phyloP scores from a whole-genome alignment of 2,888 invertebrate species.

The Meteorus cinctellus region DNA sequence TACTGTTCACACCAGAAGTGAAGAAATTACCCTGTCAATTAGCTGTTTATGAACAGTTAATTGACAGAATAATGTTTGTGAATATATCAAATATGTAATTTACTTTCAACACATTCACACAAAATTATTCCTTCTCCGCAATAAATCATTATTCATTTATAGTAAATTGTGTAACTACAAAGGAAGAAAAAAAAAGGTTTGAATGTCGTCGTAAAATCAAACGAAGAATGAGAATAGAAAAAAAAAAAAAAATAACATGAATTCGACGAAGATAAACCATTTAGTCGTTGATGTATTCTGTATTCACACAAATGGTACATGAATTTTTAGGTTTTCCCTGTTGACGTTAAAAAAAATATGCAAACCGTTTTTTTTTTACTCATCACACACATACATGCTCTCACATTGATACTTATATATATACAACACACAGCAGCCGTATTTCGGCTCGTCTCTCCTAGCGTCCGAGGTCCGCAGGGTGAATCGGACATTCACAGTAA shows the following conservation, averaged over 20 bases:
- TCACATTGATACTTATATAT: neutral
- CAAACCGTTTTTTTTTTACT: constrained; percentile 67
- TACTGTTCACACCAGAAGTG: no score
- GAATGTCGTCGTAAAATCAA: neutral
- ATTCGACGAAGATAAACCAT: constrained; percentile 42
- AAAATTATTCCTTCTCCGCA: no score
- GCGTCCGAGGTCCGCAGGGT: constrained; percentile 61
- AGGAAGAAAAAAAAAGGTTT: neutral
- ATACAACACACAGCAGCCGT: constrained; percentile 52
- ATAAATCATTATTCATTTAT: neutral
- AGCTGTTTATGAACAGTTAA: no score
- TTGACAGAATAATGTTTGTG: no score
- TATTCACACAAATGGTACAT: constrained; percentile 47
- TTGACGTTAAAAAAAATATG: constrained; percentile 57
- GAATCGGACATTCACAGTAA: constrained; percentile 71
- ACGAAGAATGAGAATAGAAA: constrained; percentile 22
- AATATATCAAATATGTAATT: no score
- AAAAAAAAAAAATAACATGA: constrained; percentile 32
- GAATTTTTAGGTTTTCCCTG: constrained; percentile 47
- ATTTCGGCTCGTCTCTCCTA: constrained; percentile 48
- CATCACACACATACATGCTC: constrained; percentile 62
- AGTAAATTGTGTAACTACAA: neutral
- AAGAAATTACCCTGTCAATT: no score
- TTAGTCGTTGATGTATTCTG: constrained; percentile 42
- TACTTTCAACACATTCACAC: no score